These are phyloP conservation scores for Tokudaia tokunoshimensis DNA, from an alignment of 2,797 vertebrate genomes.

Conservation along the genomic window DNA sequence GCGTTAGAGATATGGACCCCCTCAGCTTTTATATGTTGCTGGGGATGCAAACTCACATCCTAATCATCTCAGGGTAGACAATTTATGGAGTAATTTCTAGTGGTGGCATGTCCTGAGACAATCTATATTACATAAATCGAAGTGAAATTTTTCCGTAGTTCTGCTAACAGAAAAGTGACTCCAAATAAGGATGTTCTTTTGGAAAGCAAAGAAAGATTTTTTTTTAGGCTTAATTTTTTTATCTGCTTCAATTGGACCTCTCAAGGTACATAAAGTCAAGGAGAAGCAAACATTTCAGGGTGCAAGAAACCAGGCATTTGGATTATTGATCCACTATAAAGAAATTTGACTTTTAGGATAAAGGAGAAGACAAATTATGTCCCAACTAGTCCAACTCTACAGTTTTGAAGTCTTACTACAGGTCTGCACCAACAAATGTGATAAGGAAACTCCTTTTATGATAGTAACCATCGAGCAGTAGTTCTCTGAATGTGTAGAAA, in stretches of 20 bases:
- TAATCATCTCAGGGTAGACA: background rate
- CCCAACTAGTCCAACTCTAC: background rate
- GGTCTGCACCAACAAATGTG: background rate
- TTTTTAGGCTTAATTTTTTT: background rate
- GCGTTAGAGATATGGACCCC: background rate
- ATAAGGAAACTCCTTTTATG: background rate
- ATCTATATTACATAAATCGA: background rate
- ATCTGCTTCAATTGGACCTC: background rate
- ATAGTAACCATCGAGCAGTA: background rate
- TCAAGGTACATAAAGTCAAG: background rate
- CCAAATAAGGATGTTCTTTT: background rate
- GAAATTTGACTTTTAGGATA: background rate
- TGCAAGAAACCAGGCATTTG: background rate
- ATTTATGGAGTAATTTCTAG: background rate
- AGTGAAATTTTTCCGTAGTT: background rate
- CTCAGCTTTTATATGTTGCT: background rate
- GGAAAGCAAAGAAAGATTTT: conserved; percentile 6
- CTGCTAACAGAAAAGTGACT: conserved; percentile 30
- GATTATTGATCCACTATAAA: conserved; percentile 1
- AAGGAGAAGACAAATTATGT: background rate
- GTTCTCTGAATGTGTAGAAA: background rate
- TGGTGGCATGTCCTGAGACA: background rate
- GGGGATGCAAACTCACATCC: background rate
- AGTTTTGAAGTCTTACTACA: background rate
- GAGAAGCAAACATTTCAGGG: background rate